phyloP scores from a whole-genome alignment of 2,797 vertebrate genomes.

The Triplophysa bombifrons region DNA sequence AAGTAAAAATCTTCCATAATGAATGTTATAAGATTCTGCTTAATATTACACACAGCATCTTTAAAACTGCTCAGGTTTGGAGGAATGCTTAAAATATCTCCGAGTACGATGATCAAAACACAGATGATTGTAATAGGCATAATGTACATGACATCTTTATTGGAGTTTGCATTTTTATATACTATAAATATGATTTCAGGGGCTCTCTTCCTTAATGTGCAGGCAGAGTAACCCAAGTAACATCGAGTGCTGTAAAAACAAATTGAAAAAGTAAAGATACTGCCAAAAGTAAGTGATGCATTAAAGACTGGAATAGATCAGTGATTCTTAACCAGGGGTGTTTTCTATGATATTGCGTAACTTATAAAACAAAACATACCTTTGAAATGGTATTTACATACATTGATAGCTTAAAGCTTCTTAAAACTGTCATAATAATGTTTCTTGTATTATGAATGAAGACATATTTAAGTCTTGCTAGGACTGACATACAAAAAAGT shows the following conservation, averaged over 20 bases:
- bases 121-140: slow-evolving; percentile 33
- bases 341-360: too few relatives aligned
- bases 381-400: too few relatives aligned
- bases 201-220: slow-evolving; percentile 28
- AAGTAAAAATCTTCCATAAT: too few relatives aligned
- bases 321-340: too few relatives aligned
- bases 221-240: slow-evolving; percentile 1
- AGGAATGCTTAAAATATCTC: background rate
- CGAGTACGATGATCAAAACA: background rate
- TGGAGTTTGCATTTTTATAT: slow-evolving; percentile 17
- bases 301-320: background rate
- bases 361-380: too few relatives aligned
- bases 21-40: too few relatives aligned
- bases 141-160: slow-evolving; percentile 34
- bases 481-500: background rate
- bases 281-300: background rate
- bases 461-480: background rate
- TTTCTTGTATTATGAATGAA: background rate
- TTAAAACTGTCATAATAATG: background rate
- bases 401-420: too few relatives aligned
- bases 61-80: background rate
- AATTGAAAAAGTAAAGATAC: slow-evolving; percentile 3
- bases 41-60: too few relatives aligned
- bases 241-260: background rate
- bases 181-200: slow-evolving; percentile 40